Percentiles rank a stretch among this genome's conserved stretches.
These are phyloP conservation scores for Lipophrys pholis DNA, from an alignment of 2,113 vertebrate species.

Conservation along the genomic window DNA sequence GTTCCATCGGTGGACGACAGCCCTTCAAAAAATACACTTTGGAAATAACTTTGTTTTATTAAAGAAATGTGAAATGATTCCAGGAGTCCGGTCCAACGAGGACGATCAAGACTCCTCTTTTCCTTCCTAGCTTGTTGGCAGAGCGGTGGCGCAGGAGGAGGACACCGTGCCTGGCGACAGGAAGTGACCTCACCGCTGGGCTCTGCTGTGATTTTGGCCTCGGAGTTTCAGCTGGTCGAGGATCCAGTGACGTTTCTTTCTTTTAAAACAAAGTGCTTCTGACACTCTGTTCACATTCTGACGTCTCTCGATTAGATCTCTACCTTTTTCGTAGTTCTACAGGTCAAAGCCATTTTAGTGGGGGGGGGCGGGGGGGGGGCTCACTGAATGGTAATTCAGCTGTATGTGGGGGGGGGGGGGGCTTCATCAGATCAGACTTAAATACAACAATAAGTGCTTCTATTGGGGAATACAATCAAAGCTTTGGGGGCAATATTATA, in stretches of 20 bases:
- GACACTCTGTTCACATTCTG: conserved; percentile 84
- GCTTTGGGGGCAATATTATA: conserved; percentile 63
- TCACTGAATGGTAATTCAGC: conserved; percentile 43
- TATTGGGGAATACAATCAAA: conserved; percentile 80
- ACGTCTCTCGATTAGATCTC: conserved; percentile 77
- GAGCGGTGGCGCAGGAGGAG: conserved; percentile 49
- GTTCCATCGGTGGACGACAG: conserved; percentile 11
- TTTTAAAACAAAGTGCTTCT: conserved; percentile 83
- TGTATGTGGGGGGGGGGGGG: conserved; percentile 62
- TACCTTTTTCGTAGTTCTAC: conserved; percentile 73
- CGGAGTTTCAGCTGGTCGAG: conserved; percentile 50
- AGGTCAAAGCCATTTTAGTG: conserved; percentile 68
- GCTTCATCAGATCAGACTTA: conserved; percentile 61
- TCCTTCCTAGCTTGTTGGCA: conserved; percentile 48
- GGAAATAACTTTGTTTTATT: conserved; percentile 61
- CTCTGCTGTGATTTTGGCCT: conserved; percentile 68
- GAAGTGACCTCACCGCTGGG: conserved; percentile 40
- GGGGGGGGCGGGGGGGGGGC: conserved; percentile 45
- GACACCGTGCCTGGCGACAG: too few species aligned
- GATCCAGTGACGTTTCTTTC: conserved; percentile 76
- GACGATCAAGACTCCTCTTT: conserved; percentile 46
- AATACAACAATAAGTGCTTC: conserved; percentile 79
- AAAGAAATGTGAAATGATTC: conserved; percentile 57
- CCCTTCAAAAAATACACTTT: conserved; percentile 69
- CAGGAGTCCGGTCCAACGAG: conserved; percentile 13